Percentiles rank a stretch among this genome's conserved stretches.
These are phyloP conservation scores for Seriola dumerili DNA, from an alignment of 2,113 vertebrate genomes.

Conservation along the genomic window DNA sequence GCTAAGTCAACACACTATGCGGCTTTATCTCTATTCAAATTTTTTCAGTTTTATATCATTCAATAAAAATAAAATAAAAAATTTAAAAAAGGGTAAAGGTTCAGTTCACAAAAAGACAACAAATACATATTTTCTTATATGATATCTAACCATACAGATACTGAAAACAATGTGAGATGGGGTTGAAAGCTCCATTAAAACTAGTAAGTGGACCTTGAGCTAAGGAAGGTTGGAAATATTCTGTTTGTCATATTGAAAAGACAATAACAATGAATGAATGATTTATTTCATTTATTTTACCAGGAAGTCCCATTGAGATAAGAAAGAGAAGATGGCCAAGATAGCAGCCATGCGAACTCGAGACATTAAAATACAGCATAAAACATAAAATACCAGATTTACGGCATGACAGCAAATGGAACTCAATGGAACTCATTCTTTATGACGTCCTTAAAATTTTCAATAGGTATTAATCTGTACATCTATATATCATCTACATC, in stretches of 20 bases:
- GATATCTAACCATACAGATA: neutral
- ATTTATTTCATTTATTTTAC: too few relatives aligned
- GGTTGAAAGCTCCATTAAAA: neutral
- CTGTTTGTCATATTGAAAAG: neutral
- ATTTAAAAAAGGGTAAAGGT: neutral
- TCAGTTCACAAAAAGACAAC: conserved; percentile 6
- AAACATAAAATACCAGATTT: too few relatives aligned
- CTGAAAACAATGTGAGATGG: neutral
- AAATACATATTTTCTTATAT: neutral
- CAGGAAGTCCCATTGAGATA: too few relatives aligned
- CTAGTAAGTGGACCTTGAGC: neutral
- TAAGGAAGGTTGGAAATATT: neutral
- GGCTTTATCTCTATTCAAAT: neutral
- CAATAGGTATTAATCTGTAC: too few relatives aligned
- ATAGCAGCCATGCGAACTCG: too few relatives aligned
- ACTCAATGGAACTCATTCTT: too few relatives aligned
- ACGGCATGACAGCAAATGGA: too few relatives aligned
- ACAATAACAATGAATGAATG: too few relatives aligned
- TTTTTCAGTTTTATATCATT: neutral
- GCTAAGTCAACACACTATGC: conserved; percentile 20
- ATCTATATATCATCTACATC: too few relatives aligned
- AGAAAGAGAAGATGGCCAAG: too few relatives aligned
- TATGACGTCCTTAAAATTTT: too few relatives aligned
- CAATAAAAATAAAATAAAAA: neutral
- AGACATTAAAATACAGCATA: too few relatives aligned